A percentile compares a stretch with the other conserved stretches of the same genome.
phyloP scores from a whole-genome alignment of 2,113 vertebrate genomes.

The Muntiacus muntjak region DNA sequence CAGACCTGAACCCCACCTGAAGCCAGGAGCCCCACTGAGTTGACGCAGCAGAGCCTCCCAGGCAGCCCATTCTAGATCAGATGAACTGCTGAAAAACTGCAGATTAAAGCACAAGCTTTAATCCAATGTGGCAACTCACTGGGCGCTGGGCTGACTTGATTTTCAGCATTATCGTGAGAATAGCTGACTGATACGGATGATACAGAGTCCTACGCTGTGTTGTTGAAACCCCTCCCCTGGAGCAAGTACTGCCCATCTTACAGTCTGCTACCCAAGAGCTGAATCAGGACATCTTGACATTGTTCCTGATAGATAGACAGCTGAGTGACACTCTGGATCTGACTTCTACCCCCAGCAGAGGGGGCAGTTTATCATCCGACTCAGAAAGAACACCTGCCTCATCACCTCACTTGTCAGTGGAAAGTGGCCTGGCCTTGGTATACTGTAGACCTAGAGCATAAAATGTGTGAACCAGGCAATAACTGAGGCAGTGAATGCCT shows the following conservation, averaged over 20 bases:
- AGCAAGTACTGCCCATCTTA: neutral
- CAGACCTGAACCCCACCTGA: neutral
- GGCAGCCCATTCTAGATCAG: neutral
- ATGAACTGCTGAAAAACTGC: neutral
- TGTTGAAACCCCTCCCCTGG: neutral
- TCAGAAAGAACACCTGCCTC: neutral
- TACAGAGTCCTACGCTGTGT: neutral
- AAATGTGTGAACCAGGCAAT: neutral
- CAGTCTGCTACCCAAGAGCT: neutral
- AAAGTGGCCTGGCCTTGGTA: neutral
- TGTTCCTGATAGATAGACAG: neutral
- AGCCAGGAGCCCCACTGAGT: neutral
- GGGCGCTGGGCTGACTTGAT: neutral
- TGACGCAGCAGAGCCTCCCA: neutral
- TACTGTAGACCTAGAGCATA: fast-evolving
- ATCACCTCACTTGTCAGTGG: neutral
- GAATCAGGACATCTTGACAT: neutral
- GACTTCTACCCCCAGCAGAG: neutral
- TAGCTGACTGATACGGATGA: neutral
- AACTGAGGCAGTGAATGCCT: neutral
- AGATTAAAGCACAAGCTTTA: neutral
- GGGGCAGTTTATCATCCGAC: neutral
- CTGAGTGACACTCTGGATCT: neutral
- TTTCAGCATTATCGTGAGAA: neutral
- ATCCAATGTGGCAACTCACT: neutral